phyloP scores from a whole-genome alignment of 2,113 vertebrate genomes.

The Elephantulus edwardii region DNA sequence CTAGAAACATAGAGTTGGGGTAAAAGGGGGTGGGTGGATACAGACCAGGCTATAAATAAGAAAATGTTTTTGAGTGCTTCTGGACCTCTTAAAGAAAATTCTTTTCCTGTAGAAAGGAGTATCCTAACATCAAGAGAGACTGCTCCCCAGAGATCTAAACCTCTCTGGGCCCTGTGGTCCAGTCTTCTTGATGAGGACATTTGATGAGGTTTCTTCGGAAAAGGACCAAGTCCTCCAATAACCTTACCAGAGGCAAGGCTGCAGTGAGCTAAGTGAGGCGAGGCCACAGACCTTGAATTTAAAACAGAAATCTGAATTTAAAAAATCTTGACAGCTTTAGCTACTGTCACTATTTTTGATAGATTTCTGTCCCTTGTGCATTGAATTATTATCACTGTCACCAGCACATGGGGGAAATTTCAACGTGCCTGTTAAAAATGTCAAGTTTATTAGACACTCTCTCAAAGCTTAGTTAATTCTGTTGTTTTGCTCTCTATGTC shows the following conservation, averaged over 20 bases:
- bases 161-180: too few relatives aligned
- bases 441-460: conserved; percentile 71
- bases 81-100: not conserved
- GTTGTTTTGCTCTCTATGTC: conserved; percentile 59
- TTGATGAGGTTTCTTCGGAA: not conserved
- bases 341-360: conserved; percentile 67
- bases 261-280: not conserved
- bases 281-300: conserved; percentile 12
- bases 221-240: not conserved
- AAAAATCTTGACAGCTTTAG: conserved; percentile 50
- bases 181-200: not conserved
- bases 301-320: conserved; percentile 56
- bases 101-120: not conserved
- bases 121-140: not conserved
- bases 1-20: not conserved
- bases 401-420: conserved; percentile 56
- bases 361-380: conserved; percentile 61
- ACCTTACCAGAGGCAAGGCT: not conserved
- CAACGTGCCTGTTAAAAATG: conserved; percentile 72
- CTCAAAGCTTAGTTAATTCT: conserved; percentile 69
- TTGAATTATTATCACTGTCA: conserved; percentile 72
- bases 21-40: not conserved
- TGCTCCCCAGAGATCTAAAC: not conserved
- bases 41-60: not conserved
- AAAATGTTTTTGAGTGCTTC: not conserved